A percentile compares a stretch with the other conserved stretches of the same genome.
phyloP scores from a whole-genome alignment of 2,888 invertebrate genomes.

The Lagria hirta region DNA sequence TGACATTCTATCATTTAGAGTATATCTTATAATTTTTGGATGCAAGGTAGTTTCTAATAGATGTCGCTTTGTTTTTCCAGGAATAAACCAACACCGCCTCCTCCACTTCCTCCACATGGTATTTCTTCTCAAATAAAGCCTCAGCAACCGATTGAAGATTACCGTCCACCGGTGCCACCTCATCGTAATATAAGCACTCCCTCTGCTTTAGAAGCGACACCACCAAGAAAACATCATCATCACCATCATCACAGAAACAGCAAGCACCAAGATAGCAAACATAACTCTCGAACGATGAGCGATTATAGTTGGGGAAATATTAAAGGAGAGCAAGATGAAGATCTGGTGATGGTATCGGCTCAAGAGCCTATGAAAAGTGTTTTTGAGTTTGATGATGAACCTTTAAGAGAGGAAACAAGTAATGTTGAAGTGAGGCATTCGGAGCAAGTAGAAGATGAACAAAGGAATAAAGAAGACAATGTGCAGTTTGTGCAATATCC shows the following conservation, averaged over 20 bases:
- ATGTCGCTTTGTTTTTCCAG: conserved; percentile 37
- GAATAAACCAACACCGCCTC: conserved; percentile 49
- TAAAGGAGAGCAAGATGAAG: conserved; percentile 16
- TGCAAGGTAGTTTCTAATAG: too few relatives aligned
- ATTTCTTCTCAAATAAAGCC: conserved; percentile 42
- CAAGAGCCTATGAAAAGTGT: conserved; percentile 36
- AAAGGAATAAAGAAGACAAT: conserved; percentile 52
- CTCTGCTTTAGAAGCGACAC: conserved; percentile 48
- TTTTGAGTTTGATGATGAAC: conserved; percentile 63
- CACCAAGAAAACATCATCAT: conserved; percentile 51
- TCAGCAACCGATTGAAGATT: conserved; percentile 60
- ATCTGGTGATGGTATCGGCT: conserved; percentile 14
- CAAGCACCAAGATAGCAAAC: conserved; percentile 40
- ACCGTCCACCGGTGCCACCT: conserved; percentile 86
- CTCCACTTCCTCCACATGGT: conserved; percentile 59
- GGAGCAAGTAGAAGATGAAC: conserved; percentile 53
- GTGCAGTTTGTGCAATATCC: conserved; percentile 63
- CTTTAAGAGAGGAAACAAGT: conserved; percentile 29
- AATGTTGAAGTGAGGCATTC: conserved; percentile 24
- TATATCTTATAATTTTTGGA: background rate
- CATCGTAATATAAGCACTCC: conserved; percentile 72
- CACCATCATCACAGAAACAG: conserved; percentile 54
- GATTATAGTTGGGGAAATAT: conserved; percentile 11
- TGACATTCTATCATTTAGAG: conserved; percentile 1
- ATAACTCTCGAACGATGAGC: conserved; percentile 25